These are phyloP conservation scores for Hydropsyche betteni DNA, from an alignment of 2,888 invertebrate genomes.

Conservation along the genomic window DNA sequence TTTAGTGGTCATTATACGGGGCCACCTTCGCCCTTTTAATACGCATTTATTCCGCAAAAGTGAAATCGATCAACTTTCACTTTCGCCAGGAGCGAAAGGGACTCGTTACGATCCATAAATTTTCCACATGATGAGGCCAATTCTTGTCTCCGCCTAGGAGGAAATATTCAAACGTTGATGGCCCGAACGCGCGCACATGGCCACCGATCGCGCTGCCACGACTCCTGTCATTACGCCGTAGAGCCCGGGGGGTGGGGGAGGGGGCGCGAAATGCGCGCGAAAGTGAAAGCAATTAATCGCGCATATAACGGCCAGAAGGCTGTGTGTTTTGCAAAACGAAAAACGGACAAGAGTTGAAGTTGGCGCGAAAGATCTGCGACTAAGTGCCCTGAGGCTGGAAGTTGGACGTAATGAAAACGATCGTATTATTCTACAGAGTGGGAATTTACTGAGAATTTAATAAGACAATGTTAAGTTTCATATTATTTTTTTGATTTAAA, in stretches of 20 bases:
- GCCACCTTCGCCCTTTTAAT: background rate
- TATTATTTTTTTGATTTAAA: too few relatives aligned
- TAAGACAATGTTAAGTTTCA: too few relatives aligned
- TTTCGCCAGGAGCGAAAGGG: background rate
- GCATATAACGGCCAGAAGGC: background rate
- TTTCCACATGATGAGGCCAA: background rate
- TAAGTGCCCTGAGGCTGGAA: background rate
- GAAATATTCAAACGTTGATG: background rate
- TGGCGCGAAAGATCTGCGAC: constrained; percentile 2
- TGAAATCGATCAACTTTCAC: constrained; percentile 22
- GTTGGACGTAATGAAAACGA: constrained; percentile 9
- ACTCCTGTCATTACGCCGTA: background rate
- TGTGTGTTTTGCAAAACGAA: background rate
- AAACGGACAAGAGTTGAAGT: background rate
- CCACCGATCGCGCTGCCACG: background rate
- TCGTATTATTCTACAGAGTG: background rate
- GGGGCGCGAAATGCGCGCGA: background rate
- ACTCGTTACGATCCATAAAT: constrained; percentile 17
- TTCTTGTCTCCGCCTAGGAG: too few relatives aligned
- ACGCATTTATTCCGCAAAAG: background rate
- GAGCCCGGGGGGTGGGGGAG: background rate
- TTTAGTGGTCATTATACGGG: constrained; percentile 2
- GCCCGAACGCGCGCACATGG: background rate
- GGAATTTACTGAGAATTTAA: background rate
- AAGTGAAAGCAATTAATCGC: constrained; percentile 16